Evolutionary conservation across 2,797 vertebrate species (phyloP), one percentile per base, ranked within the genome.

Genomic region (Enteromius argenteus): DNA sequence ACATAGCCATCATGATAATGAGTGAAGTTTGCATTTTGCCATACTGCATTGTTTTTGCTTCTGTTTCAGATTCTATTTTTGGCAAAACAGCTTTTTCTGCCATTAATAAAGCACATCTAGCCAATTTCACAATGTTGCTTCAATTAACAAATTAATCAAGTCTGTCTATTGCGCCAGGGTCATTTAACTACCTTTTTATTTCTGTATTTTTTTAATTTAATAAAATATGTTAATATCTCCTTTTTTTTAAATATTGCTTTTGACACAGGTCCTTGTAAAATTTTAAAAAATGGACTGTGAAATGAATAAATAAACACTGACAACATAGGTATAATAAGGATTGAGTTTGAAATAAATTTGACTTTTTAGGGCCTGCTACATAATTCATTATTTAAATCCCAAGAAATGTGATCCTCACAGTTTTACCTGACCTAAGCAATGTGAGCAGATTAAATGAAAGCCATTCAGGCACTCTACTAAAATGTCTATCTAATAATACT

Each of bases 1-100:
- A 71, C 51, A 71, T 11, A 17, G 42, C 14, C 32, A 56, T 37
- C 35, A 44, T 46, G 21, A 39, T 42, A 81, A 49, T 73, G 53
- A 44, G n/a, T 15, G 10, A 62, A 73, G 80, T 81, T 81, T 72
- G 56, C 27, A 23, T 13, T 35, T 60, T 44, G n/a, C 10, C 53
- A 46, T n/a, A 11, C 23, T 13, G 2, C 3, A 60, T 13, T 13
- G 9, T 30, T 35, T 49, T 72, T 56, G 21, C 21, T n/a, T 56
- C 53, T 1, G 21, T 56, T 56, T 56, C 53, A n/a, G 39, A 37
- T 72, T 72, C 21, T 39, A 32, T 32, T 19, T 46, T 72, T 10
- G 27, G 23, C 15, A 5, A 81, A 81, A 81, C 1, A 15, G 7
- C 27, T 1, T 37, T 51, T 46, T 78, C 5, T 44, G 37, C 71